Conservation (phyloP, 2,113 vertebrate genomes). For the Sphaerodactylus townsendi region DNA sequence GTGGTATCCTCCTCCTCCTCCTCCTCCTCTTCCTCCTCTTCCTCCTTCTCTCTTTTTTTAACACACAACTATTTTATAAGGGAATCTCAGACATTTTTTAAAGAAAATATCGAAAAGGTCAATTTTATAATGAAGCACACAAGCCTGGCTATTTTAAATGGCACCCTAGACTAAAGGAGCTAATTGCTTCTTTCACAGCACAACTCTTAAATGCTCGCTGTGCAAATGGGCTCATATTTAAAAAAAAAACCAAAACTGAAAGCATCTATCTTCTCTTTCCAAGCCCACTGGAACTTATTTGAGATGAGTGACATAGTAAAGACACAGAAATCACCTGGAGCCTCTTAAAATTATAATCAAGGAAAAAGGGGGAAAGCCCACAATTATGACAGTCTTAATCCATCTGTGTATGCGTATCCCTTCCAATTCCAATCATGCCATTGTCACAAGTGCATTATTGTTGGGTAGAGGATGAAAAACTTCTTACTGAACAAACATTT, state of each 20-base stretch:
- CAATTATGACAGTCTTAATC: constrained; percentile 56
- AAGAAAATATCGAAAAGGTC: constrained; percentile 79
- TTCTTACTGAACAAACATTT: neutral
- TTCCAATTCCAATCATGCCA: constrained; percentile 56
- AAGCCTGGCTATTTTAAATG: constrained; percentile 73
- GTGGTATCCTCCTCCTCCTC: too few relatives aligned
- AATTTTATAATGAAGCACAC: constrained; percentile 74
- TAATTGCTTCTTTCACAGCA: constrained; percentile 75
- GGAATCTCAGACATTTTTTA: constrained; percentile 70
- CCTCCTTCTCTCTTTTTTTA: constrained; percentile 55
- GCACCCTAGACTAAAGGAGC: constrained; percentile 72
- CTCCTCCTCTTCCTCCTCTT: too few relatives aligned
- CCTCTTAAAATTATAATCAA: constrained; percentile 66
- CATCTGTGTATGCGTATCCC: constrained; percentile 55
- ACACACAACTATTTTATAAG: constrained; percentile 63
- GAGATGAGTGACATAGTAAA: constrained; percentile 56
- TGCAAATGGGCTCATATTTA: constrained; percentile 46
- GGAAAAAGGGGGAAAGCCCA: constrained; percentile 42
- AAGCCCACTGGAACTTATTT: constrained; percentile 60
- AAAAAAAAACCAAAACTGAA: constrained; percentile 49
- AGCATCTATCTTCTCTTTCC: constrained; percentile 48
- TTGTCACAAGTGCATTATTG: constrained; percentile 57
- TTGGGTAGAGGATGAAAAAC: constrained; percentile 35
- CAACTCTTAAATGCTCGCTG: constrained; percentile 58
- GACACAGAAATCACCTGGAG: constrained; percentile 66